Evolutionary conservation across 1,140 invertebrate species (phyloP).

Genomic region (Ooceraea biroi): DNA sequence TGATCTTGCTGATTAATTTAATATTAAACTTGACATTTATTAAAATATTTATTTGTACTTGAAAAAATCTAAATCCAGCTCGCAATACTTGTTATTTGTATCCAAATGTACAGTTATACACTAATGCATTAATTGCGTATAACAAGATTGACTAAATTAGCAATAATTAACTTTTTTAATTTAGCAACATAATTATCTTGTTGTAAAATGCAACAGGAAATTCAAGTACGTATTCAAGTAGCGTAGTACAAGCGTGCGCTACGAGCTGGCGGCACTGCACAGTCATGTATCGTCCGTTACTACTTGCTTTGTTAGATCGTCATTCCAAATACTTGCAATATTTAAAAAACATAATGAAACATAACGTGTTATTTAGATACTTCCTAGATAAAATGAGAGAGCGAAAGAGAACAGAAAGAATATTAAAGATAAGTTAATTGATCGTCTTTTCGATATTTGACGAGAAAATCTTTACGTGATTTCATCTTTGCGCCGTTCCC

Average conservation of each 20-base stretch:
- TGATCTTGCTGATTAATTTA: background rate
- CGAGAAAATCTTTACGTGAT: constrained; percentile 1
- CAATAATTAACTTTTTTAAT: background rate
- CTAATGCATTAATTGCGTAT: background rate
- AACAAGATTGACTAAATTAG: constrained; percentile 1
- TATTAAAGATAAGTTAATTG: background rate
- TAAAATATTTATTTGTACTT: background rate
- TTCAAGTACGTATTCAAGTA: background rate
- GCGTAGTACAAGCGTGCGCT: constrained; percentile 28
- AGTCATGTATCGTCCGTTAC: background rate
- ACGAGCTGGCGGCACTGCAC: constrained; percentile 45
- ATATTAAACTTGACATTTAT: background rate
- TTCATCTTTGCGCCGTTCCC: background rate
- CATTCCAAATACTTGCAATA: background rate
- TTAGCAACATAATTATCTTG: background rate
- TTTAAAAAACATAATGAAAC: background rate
- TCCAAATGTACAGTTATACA: background rate
- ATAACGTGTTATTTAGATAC: background rate
- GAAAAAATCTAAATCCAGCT: background rate
- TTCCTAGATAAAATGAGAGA: background rate
- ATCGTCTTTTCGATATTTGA: background rate
- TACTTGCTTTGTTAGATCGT: background rate
- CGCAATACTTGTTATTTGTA: background rate
- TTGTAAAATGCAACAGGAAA: background rate
- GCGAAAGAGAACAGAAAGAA: background rate